phyloP scores from a whole-genome alignment of 2,888 invertebrate genomes.

The Dinocampus coccinellae region DNA sequence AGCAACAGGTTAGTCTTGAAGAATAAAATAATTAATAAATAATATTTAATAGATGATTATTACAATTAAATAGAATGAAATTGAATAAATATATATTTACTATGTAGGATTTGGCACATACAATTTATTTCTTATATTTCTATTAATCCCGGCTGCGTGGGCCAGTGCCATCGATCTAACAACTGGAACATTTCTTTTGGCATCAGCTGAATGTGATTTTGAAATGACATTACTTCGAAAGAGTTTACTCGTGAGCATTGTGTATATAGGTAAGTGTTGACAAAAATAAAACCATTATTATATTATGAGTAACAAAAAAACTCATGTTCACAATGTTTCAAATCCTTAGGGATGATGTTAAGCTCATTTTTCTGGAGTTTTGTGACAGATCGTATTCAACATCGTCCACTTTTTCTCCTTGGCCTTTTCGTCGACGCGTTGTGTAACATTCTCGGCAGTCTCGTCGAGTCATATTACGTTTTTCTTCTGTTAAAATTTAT shows the following conservation, averaged over 20 bases:
- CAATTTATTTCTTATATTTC: conserved; percentile 75
- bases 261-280: conserved; percentile 76
- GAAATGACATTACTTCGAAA: conserved; percentile 77
- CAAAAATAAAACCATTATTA: neutral
- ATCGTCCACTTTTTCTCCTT: conserved; percentile 76
- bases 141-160: conserved; percentile 76
- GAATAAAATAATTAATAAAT: neutral
- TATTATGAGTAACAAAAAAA: conserved; percentile 1
- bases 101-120: conserved; percentile 76
- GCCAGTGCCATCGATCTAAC: conserved; percentile 80
- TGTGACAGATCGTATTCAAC: conserved; percentile 79
- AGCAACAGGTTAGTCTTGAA: conserved; percentile 71
- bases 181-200: conserved; percentile 80
- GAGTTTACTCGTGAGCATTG: conserved; percentile 79
- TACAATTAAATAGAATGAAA: too few species aligned
- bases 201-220: conserved; percentile 82
- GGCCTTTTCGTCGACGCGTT: conserved; percentile 77
- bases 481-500: conserved; percentile 80
- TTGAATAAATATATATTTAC: too few species aligned
- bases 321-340: neutral
- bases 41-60: too few species aligned
- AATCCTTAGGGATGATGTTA: conserved; percentile 78
- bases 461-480: conserved; percentile 77
- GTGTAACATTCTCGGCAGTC: conserved; percentile 75
- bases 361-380: conserved; percentile 85